phyloP scores from a whole-genome alignment of 2,888 invertebrate genomes.

The Crepidodera aurea region DNA sequence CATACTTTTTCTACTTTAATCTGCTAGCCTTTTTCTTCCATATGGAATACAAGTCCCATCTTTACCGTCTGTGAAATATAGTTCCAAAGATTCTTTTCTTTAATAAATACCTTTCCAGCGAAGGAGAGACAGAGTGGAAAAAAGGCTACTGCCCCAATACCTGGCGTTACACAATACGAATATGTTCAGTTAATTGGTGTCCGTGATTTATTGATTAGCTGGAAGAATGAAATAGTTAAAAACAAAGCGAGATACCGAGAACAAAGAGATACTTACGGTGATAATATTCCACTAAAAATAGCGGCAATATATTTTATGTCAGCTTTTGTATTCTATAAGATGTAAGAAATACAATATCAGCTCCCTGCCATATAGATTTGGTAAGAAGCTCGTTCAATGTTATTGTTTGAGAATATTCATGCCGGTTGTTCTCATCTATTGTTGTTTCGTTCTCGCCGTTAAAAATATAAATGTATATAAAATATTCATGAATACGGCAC shows the following conservation, averaged over 20 bases:
- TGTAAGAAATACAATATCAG: constrained; percentile 40
- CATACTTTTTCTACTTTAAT: too few species aligned
- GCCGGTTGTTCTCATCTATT: constrained; percentile 21
- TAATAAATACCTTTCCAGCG: too few species aligned
- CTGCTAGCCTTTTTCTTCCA: too few species aligned
- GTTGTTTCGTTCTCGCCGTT: constrained; percentile 10
- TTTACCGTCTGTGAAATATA: too few species aligned
- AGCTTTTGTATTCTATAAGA: constrained; percentile 43
- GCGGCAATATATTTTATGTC: constrained; percentile 44
- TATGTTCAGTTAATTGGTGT: constrained; percentile 18
- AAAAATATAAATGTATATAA: constrained; percentile 16
- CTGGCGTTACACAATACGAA: constrained; percentile 3
- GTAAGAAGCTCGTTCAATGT: constrained; percentile 36
- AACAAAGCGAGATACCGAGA: constrained; percentile 36
- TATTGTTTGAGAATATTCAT: constrained; percentile 29
- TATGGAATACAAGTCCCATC: too few species aligned
- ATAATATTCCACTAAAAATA: constrained; percentile 45
- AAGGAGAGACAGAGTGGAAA: too few species aligned
- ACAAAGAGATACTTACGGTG: constrained; percentile 41
- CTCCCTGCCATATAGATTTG: constrained; percentile 39
- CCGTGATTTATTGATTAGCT: constrained; percentile 26
- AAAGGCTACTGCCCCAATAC: not conserved
- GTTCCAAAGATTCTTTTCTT: too few species aligned
- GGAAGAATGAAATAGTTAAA: constrained; percentile 29
- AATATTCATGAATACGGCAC: constrained; percentile 1